Percentiles rank a stretch among this genome's conserved stretches.
These are phyloP conservation scores for Ciconia boyciana DNA, from an alignment of 2,113 vertebrate species.

Conservation along the genomic window DNA sequence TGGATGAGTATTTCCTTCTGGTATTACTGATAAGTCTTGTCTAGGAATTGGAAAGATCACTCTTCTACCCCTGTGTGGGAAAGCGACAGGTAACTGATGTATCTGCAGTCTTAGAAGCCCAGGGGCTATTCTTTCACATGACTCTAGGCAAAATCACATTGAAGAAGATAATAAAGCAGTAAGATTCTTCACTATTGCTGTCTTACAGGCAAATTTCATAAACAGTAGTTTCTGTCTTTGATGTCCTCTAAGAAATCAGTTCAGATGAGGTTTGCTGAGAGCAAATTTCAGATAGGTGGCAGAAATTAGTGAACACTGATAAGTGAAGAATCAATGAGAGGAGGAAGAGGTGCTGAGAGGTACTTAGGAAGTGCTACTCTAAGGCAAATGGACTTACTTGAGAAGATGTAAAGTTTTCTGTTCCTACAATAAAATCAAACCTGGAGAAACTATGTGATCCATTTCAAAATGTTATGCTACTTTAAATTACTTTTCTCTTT, in stretches of 20 bases:
- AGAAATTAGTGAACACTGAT: not conserved
- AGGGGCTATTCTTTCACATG: not conserved
- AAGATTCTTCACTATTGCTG: not conserved
- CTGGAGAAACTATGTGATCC: not conserved
- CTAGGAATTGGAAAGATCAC: not conserved
- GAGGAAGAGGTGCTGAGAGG: not conserved
- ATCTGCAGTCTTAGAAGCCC: not conserved
- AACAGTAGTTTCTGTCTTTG: not conserved
- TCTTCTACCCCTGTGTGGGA: not conserved
- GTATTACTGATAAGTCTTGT: not conserved
- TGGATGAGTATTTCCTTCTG: not conserved
- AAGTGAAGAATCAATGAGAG: not conserved
- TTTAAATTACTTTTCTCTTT: not conserved
- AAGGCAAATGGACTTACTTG: not conserved
- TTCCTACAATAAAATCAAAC: not conserved
- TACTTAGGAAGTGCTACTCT: not conserved
- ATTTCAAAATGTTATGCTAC: not conserved
- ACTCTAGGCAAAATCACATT: not conserved
- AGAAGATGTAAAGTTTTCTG: not conserved
- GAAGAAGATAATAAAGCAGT: not conserved
- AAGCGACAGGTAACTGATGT: accelerated
- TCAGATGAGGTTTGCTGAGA: not conserved
- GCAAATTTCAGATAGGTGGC: not conserved
- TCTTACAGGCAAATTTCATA: not conserved
- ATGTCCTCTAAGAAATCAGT: not conserved